These are phyloP conservation scores for Galaxias olidus DNA, from an alignment of 2,797 vertebrate genomes.

Conservation along the genomic window DNA sequence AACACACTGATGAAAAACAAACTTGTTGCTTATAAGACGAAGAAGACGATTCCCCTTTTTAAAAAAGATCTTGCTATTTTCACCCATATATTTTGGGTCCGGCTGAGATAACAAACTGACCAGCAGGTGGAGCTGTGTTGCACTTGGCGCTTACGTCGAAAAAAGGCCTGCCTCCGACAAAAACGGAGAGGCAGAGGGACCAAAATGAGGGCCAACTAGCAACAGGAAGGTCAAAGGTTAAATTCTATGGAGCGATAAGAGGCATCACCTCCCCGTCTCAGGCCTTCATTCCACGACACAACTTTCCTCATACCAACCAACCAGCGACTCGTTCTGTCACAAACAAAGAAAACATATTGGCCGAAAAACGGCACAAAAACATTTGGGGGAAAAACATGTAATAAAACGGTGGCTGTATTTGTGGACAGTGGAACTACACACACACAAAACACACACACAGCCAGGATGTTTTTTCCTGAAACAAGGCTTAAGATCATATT, in stretches of 20 bases:
- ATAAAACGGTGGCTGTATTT: constrained; percentile 90
- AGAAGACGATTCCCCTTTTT: constrained; percentile 85
- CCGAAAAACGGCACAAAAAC: constrained; percentile 43
- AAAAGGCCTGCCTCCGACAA: constrained; percentile 55
- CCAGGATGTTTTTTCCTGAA: constrained; percentile 92
- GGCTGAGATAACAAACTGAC: constrained; percentile 62
- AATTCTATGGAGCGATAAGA: constrained; percentile 52
- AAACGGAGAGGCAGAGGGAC: constrained; percentile 66
- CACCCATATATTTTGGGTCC: constrained; percentile 85
- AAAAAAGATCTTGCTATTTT: constrained; percentile 85
- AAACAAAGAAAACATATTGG: constrained; percentile 66
- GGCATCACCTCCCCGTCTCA: constrained; percentile 85
- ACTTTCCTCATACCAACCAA: constrained; percentile 78
- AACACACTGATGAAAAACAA: constrained; percentile 83
- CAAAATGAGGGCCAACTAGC: constrained; percentile 60
- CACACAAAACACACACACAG: constrained; percentile 79
- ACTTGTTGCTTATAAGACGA: constrained; percentile 77
- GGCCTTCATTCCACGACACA: constrained; percentile 80
- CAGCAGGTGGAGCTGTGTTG: constrained; percentile 47
- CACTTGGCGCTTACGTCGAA: constrained; percentile 47
- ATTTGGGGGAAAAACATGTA: constrained; percentile 58
- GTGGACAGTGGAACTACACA: constrained; percentile 78
- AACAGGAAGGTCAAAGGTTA: constrained; percentile 33
- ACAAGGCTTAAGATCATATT: constrained; percentile 79
- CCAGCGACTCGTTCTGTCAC: constrained; percentile 83